phyloP scores from a whole-genome alignment of 1,140 invertebrate genomes.

The Drosophila kohkoa region DNA sequence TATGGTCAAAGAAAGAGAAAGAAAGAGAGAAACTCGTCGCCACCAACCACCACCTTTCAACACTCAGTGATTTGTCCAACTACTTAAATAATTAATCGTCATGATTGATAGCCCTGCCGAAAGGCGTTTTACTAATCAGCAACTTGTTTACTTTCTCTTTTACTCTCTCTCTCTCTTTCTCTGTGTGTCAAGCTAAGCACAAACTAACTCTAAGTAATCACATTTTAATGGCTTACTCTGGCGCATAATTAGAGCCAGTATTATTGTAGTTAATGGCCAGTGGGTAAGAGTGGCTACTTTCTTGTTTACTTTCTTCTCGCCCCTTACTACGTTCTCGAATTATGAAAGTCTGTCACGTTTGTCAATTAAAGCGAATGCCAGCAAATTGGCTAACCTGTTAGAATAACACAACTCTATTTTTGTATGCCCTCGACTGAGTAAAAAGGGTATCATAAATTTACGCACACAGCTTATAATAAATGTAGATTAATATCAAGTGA shows the following conservation, averaged over 20 bases:
- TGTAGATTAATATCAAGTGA: neutral
- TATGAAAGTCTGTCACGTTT: constrained; percentile 80
- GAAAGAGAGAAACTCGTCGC: too few species aligned
- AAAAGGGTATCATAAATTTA: neutral
- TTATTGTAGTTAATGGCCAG: constrained; percentile 46
- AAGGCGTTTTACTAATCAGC: constrained; percentile 36
- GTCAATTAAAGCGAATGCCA: constrained; percentile 46
- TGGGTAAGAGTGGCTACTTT: neutral
- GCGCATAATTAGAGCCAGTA: constrained; percentile 61
- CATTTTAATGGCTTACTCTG: constrained; percentile 59
- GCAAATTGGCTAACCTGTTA: constrained; percentile 6
- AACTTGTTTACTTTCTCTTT: constrained; percentile 27
- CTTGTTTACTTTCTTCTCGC: constrained; percentile 17
- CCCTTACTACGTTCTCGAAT: constrained; percentile 36
- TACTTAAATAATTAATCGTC: constrained; percentile 63
- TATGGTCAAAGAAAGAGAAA: neutral
- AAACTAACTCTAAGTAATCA: constrained; percentile 40
- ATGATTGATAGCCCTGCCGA: constrained; percentile 59
- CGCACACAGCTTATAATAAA: neutral
- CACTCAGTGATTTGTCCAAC: constrained; percentile 34
- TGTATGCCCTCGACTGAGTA: neutral
- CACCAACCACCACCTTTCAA: neutral
- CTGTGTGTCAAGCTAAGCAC: neutral
- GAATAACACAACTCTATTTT: neutral
- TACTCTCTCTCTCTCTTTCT: too few species aligned